phyloP scores from a whole-genome alignment of 1,140 invertebrate species.

The Eubasilissa regina region DNA sequence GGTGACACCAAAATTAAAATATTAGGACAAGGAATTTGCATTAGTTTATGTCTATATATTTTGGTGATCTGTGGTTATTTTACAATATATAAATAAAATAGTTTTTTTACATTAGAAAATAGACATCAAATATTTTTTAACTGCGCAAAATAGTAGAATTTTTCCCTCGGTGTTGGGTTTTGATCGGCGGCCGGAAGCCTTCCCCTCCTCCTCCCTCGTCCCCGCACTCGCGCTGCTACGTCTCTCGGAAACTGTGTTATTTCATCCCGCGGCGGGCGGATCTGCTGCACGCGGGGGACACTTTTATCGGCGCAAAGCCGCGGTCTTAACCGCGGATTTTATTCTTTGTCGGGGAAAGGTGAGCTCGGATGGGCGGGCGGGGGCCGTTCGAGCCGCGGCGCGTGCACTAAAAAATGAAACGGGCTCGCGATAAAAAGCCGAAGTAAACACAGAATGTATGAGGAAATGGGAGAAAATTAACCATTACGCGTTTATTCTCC shows the following conservation, averaged over 20 bases:
- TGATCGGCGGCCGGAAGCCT: not conserved
- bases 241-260: not conserved
- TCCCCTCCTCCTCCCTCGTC: not conserved
- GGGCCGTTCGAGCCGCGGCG: no score
- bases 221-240: not conserved
- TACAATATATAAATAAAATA: no score
- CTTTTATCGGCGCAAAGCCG: not conserved
- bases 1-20: no score
- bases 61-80: no score
- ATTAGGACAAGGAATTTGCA: no score
- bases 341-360: not conserved
- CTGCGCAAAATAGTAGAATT: no score
- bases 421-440: not conserved
- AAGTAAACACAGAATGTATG: not conserved
- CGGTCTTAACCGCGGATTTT: constrained; percentile 1
- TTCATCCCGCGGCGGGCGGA: not conserved
- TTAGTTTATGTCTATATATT: no score
- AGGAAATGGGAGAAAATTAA: constrained; percentile 4
- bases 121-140: no score
- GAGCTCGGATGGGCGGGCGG: not conserved
- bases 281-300: not conserved
- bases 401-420: not conserved
- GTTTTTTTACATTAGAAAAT: no score
- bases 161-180: not conserved
- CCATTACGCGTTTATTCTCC: not conserved